Percentiles rank a stretch among this genome's conserved stretches.
Conservation (phyloP, 2,113 vertebrate species). For the Malaclemys terrapin region DNA sequence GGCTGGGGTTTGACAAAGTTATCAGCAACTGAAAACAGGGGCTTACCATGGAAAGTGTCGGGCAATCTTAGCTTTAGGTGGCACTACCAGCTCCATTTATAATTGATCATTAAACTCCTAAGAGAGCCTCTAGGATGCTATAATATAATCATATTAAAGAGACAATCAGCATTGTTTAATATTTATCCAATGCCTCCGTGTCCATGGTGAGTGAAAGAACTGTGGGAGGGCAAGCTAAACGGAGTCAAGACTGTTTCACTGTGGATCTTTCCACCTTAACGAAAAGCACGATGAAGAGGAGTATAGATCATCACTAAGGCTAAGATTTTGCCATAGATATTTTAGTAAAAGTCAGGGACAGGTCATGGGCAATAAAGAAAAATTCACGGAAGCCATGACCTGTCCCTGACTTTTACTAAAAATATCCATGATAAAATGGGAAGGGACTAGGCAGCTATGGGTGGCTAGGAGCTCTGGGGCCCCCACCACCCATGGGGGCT, state of each 20-base stretch:
- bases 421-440: no score
- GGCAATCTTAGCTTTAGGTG: not conserved
- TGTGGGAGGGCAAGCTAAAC: not conserved
- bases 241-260: not conserved
- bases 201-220: not conserved
- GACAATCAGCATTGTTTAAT: not conserved
- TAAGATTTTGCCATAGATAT: no score
- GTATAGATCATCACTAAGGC: not conserved
- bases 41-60: not conserved
- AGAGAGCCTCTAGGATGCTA: not conserved
- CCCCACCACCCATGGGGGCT: no score
- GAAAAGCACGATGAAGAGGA: not conserved
- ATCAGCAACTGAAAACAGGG: not conserved
- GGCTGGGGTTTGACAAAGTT: rapidly evolving
- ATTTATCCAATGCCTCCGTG: not conserved
- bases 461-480: no score
- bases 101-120: not conserved
- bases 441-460: no score
- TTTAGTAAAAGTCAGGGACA: no score
- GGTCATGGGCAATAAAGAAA: no score
- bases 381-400: no score
- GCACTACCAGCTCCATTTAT: not conserved
- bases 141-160: slow-evolving; percentile 3
- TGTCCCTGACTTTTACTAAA: no score
- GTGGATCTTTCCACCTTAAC: not conserved